phyloP scores from a whole-genome alignment of 92 coral and sea anemone species.

The Umimayanthus chanpuru region DNA sequence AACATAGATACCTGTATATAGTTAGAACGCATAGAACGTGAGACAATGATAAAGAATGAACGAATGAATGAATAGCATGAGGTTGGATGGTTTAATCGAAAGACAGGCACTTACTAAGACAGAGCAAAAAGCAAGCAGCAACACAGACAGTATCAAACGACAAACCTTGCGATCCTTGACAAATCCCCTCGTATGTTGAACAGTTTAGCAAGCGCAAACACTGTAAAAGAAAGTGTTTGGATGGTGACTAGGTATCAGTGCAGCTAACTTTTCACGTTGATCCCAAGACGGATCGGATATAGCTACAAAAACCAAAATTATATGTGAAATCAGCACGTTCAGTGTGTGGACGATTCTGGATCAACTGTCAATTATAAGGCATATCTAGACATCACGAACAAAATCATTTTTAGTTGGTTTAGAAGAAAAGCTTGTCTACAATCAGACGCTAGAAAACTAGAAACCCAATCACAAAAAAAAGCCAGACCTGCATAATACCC shows the following conservation, averaged over 20 bases:
- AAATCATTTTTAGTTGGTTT: no score
- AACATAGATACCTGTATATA: no score
- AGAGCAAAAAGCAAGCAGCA: no score
- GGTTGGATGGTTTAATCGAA: neutral
- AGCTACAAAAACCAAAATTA: neutral
- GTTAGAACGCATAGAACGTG: no score
- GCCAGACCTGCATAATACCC: neutral
- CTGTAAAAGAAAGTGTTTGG: constrained; percentile 45
- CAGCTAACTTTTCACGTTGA: no score
- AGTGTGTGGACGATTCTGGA: neutral
- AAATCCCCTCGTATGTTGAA: constrained; percentile 65
- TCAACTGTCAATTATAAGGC: neutral
- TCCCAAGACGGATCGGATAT: no score
- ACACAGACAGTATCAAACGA: neutral
- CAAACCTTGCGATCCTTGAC: constrained; percentile 80
- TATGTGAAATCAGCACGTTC: neutral
- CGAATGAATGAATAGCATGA: constrained; percentile 3
- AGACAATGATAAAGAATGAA: neutral
- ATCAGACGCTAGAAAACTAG: no score
- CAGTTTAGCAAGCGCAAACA: constrained; percentile 70
- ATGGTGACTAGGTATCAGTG: neutral
- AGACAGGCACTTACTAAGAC: neutral
- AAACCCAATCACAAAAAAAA: neutral
- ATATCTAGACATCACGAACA: no score
- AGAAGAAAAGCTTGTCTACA: no score